Evolutionary conservation across 2,797 vertebrate species (phyloP).

Genomic region (Ibycter americanus): DNA sequence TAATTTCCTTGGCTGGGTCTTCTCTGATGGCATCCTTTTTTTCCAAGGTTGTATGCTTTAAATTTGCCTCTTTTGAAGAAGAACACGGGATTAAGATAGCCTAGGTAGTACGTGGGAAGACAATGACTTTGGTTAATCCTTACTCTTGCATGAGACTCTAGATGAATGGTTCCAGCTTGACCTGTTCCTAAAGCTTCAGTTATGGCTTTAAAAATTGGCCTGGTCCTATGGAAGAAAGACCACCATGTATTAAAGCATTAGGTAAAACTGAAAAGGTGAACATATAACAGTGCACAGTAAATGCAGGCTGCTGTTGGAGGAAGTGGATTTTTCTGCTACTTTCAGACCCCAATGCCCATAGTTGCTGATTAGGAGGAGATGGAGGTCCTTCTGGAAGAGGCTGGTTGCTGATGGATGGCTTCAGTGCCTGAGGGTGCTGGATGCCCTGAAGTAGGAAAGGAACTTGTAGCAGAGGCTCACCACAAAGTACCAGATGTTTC

Average conservation of each 20-base stretch:
- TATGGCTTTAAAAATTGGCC: slow-evolving; percentile 57
- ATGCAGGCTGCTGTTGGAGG: slow-evolving; percentile 17
- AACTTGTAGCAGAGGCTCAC: slow-evolving; percentile 97
- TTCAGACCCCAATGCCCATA: slow-evolving; percentile 41
- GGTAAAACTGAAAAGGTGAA: slow-evolving; percentile 35
- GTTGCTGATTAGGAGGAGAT: slow-evolving; percentile 54
- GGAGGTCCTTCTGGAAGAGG: slow-evolving; percentile 47
- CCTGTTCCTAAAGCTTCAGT: slow-evolving; percentile 40
- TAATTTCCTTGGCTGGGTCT: background rate
- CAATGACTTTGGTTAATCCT: slow-evolving; percentile 39
- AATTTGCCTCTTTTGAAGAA: background rate
- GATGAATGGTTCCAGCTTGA: background rate
- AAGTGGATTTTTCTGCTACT: slow-evolving; percentile 45
- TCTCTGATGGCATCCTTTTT: background rate
- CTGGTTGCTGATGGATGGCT: background rate
- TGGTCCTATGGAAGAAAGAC: slow-evolving; percentile 32
- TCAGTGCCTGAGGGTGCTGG: slow-evolving; percentile 84
- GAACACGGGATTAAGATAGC: background rate
- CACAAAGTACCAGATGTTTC: slow-evolving; percentile 95
- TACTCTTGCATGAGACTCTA: background rate
- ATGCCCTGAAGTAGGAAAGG: slow-evolving; percentile 92
- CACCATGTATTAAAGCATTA: slow-evolving; percentile 29
- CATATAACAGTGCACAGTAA: background rate
- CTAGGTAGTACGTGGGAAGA: slow-evolving; percentile 16
- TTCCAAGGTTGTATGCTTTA: background rate